Percentiles rank a stretch among this genome's conserved stretches.
Conservation (phyloP, 2,888 invertebrate genomes). For the Caenorhabditis angaria region DNA sequence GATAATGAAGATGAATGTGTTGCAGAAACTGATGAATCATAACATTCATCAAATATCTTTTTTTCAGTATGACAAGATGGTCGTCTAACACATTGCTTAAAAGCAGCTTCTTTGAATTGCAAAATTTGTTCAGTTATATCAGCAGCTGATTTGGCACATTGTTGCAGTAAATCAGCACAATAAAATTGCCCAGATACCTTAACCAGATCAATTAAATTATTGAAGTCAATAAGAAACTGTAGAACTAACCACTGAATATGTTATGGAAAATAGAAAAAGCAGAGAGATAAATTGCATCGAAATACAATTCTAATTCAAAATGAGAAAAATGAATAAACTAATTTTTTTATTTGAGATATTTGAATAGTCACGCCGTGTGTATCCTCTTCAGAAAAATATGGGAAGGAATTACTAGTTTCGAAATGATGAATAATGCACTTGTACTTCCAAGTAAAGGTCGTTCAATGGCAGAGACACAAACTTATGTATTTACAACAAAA, state of each 20-base stretch:
- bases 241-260: background rate
- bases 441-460: constrained; percentile 3
- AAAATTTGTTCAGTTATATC: constrained; percentile 55
- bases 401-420: background rate
- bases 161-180: constrained; percentile 66
- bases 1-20: constrained; percentile 23
- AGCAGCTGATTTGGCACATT: constrained; percentile 60
- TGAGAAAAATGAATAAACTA: constrained; percentile 11
- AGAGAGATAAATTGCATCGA: constrained; percentile 18
- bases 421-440: constrained; percentile 1
- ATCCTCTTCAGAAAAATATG: constrained; percentile 29
- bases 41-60: constrained; percentile 65
- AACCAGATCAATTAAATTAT: background rate
- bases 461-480: constrained; percentile 7
- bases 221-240: background rate
- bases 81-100: constrained; percentile 59
- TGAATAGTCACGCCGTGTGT: constrained; percentile 43
- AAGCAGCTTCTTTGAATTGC: constrained; percentile 60
- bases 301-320: background rate
- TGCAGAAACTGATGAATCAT: constrained; percentile 53
- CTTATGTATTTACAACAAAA: constrained; percentile 6
- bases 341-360: constrained; percentile 25
- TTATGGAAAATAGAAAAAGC: background rate
- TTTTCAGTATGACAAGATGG: constrained; percentile 62
- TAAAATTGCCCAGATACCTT: constrained; percentile 40